Base-by-base conservation (phyloP, 92 coral and sea anemone genomes). In the Porites cylindrica region DNA sequence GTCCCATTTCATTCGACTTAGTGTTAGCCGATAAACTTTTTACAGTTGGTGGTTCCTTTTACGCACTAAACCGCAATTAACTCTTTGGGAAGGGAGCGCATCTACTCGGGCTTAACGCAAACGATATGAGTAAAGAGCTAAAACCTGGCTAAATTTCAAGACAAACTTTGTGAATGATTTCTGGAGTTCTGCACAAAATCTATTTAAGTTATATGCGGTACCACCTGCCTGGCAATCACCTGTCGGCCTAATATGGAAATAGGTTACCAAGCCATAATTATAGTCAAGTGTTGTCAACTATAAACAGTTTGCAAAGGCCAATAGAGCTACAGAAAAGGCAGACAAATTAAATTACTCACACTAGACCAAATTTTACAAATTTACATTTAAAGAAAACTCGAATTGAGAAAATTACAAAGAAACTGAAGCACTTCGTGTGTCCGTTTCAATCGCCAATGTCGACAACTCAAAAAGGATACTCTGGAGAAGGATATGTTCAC, bases 151-250 rank as follows among this genome's bases (percentile, higher is more conserved):
- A 67, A 67, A 73, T 23, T 73, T 26, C 16, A 10, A 29, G 56
- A 29, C 32, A 68, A 26, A 81, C 54, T 51, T 29, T 8, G 66
- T 16, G 71, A 50, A 54, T 54, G n/a, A 53, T 53, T 79, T 81
- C 21, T 56, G 77, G 58, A 29, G 56, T 71, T 70, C 58, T 70
- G 14, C 68, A 24, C 80, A 67, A 74, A 73, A 26, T 83, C 51
- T 47, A 83, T 83, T 83, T 47, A 72, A 62, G 47, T 38, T 38
- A 38, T 0, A 6, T 29, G 64, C 29, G 21, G 56, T 20, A 52
- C 79, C 87, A 83, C 87, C 87, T 83, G 87, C 72, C 69, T 16
- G 72, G 9, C 8, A 19, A 74, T 62, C 87, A 73, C 87, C 80
- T 83, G 80, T 56, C 61, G 4, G 13, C 87, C 87, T 73, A 74